phyloP scores from a whole-genome alignment of 1,140 invertebrate genomes.

The Bombus soroeensis region DNA sequence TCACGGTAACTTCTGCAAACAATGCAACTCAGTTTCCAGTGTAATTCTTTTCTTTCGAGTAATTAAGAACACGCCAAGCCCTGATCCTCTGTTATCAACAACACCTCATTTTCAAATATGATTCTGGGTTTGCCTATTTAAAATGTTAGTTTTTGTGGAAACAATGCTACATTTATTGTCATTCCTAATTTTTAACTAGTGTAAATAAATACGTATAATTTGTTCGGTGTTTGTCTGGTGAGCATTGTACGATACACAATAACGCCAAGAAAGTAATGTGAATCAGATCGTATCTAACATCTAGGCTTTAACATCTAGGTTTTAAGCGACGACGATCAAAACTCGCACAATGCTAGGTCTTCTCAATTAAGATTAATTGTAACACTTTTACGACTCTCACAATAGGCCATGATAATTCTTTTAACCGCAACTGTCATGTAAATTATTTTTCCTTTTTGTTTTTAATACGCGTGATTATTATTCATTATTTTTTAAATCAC shows the following conservation, averaged over 20 bases:
- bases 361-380: slow-evolving; percentile 29
- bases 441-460: not conserved
- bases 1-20: not conserved
- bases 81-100: slow-evolving; percentile 5
- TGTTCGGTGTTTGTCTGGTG: not conserved
- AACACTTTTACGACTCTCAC: not conserved
- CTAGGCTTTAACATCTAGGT: not conserved
- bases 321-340: not conserved
- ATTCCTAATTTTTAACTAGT: slow-evolving; percentile 2
- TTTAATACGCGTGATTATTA: not conserved
- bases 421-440: not conserved
- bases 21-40: slow-evolving; percentile 37
- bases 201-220: slow-evolving; percentile 29
- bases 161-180: not conserved
- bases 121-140: not conserved
- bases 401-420: not conserved
- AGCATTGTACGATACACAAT: slow-evolving; percentile 15
- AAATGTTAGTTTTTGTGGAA: not conserved
- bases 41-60: slow-evolving; percentile 38
- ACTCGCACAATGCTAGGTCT: slow-evolving; percentile 29
- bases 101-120: not conserved
- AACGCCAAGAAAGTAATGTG: slow-evolving; percentile 54
- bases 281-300: slow-evolving; percentile 44
- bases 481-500: not conserved
- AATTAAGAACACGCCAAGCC: slow-evolving; percentile 23